Percentiles rank a stretch among this genome's conserved stretches.
Conservation (phyloP, 2,888 invertebrate genomes). For the Coleophora deauratella region DNA sequence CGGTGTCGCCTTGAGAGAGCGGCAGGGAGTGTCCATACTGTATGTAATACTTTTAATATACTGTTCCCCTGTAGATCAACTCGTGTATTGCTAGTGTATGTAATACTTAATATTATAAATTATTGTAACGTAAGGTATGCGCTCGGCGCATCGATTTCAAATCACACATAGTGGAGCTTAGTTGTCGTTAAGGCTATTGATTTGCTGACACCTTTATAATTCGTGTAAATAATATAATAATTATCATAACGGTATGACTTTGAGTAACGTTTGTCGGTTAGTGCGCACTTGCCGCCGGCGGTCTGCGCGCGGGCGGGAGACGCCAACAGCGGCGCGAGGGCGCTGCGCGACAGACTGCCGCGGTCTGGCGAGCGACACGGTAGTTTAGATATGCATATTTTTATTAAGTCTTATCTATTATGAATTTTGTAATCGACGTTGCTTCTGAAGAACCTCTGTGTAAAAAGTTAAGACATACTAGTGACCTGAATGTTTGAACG, state of each 20-base stretch:
- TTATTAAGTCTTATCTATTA: conserved; percentile 73
- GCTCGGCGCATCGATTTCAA: conserved; percentile 64
- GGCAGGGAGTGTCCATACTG: too few relatives aligned
- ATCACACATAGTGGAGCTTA: conserved; percentile 71
- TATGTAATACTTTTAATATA: too few relatives aligned
- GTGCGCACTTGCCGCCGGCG: conserved; percentile 20
- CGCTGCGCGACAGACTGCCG: conserved; percentile 16
- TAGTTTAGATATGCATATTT: conserved; percentile 72
- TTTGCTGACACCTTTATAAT: conserved; percentile 69
- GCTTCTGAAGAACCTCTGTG: conserved; percentile 72
- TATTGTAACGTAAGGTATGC: conserved; percentile 60
- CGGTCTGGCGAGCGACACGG: conserved; percentile 42
- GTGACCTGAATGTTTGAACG: conserved; percentile 72
- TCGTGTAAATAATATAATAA: conserved; percentile 73
- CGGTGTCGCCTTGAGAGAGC: too few relatives aligned
- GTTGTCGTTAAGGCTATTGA: conserved; percentile 66
- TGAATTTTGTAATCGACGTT: conserved; percentile 73
- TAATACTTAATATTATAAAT: conserved; percentile 38
- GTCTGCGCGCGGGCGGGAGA: conserved; percentile 9
- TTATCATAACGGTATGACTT: conserved; percentile 65
- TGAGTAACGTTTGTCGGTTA: conserved; percentile 38
- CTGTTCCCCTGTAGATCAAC: too few relatives aligned
- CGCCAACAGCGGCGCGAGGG: conserved; percentile 9
- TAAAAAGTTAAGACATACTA: conserved; percentile 73
- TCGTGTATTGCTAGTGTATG: neutral